phyloP scores from a whole-genome alignment of 2,113 vertebrate genomes.

The Tupaia chinensis region DNA sequence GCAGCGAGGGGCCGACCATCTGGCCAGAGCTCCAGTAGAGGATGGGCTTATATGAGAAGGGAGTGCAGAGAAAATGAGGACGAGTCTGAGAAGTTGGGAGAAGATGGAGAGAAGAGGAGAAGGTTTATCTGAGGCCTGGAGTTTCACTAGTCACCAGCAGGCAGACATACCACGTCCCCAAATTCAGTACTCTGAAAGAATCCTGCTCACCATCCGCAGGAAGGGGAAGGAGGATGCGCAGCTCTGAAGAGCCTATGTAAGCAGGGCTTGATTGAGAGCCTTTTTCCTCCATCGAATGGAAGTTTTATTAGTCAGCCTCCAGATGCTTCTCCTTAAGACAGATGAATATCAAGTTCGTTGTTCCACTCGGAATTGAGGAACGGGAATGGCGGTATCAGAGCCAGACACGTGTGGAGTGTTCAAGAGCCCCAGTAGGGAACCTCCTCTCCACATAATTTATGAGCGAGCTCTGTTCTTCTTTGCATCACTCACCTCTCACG shows the following conservation, averaged over 20 bases:
- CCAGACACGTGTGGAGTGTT: constrained; percentile 69
- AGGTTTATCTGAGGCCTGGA: neutral
- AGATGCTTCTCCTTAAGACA: constrained; percentile 85
- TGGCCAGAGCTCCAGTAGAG: constrained; percentile 46
- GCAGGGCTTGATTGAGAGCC: constrained; percentile 60
- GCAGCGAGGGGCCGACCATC: constrained; percentile 80
- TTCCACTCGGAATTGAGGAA: constrained; percentile 58
- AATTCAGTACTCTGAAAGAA: neutral
- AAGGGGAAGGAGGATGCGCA: constrained; percentile 52
- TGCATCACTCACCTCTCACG: neutral
- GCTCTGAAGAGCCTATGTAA: constrained; percentile 39
- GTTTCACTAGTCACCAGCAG: neutral
- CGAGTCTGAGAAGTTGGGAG: neutral
- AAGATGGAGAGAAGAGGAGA: neutral
- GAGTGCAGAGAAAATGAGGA: neutral
- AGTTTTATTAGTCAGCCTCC: constrained; percentile 84
- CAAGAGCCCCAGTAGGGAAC: constrained; percentile 63
- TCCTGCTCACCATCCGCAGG: neutral
- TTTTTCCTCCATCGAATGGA: constrained; percentile 78
- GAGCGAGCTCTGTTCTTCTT: neutral
- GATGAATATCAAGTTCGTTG: constrained; percentile 81
- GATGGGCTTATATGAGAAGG: neutral
- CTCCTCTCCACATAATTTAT: neutral
- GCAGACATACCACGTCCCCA: accelerated
- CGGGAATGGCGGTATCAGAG: neutral